Base-by-base conservation (phyloP, 2,888 invertebrate species). In the Sarcophaga caerulescens region DNA sequence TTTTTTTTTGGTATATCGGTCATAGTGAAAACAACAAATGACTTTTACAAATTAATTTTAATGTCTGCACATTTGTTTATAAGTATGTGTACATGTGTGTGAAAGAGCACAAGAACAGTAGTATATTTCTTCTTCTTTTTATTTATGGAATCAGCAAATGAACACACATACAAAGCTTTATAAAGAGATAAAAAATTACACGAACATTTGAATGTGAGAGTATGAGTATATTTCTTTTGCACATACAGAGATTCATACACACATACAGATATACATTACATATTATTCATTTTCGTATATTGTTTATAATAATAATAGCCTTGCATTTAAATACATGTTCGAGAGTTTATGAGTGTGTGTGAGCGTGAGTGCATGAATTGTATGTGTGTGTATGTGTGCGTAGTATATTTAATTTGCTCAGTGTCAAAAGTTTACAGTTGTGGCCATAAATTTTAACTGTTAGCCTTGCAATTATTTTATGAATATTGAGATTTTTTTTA, bases 351-450 rank as follows among this genome's bases (percentile, higher is more conserved):
- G 23, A 25, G 25, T 12, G 12, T 21, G 63, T n/a, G 35, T 35
- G 35, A 35, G 35, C 10, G 35, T 35, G 35, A 35, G 35, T 35
- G 23, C 12, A 62, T 62, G 23, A 23, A 65, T 69, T 12, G 35
- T 35, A 35, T 35, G 0, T 10, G 8, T 10, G 11, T 21, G 14
- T 35, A 4, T 35, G 0, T 35, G 11, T 44, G 14, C 68, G 52
- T 47, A 68, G 65, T 73, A 76, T 84, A 80, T 71, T 75, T 80
- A 80, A 84, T 84, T 84, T 76, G 84, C 65, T 80, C 60, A 66
- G 71, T 84, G 80, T 84, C 84, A 80, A 84, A 84, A 84, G 84
- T 84, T 84, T 80, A 76, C 84, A 76, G 69, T 76, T 80, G 80
- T 62, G 80, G 76, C 71, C 25, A 71, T 84, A 71, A 80, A 84